These are phyloP conservation scores for Lithobates pipiens DNA, from an alignment of 2,797 vertebrate genomes.

Conservation along the genomic window DNA sequence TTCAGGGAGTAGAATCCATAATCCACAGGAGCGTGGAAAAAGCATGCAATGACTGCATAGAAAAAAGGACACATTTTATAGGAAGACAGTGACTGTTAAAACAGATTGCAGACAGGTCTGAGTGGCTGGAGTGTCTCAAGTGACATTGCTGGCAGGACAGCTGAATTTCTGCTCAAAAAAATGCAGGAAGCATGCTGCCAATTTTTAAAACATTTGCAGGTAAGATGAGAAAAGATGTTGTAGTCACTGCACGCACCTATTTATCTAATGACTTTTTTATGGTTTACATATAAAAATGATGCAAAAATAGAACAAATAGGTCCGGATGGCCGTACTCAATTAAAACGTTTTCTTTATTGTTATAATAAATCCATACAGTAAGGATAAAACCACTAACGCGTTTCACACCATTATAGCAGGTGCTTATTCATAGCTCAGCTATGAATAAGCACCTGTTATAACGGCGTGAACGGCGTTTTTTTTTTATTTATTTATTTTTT, in stretches of 20 bases:
- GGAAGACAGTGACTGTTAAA: too few species aligned
- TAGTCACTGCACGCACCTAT: background rate
- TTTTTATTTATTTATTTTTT: too few species aligned
- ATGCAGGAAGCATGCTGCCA: background rate
- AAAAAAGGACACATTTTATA: background rate
- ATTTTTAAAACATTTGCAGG: background rate
- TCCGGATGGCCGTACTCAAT: too few species aligned
- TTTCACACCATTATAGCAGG: too few species aligned
- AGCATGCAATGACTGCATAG: background rate
- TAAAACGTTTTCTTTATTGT: too few species aligned
- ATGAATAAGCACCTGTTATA: too few species aligned
- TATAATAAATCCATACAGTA: too few species aligned
- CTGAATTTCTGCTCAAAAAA: background rate
- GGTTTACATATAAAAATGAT: background rate
- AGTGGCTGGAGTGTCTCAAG: background rate
- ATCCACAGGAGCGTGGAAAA: background rate
- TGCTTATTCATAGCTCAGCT: too few species aligned
- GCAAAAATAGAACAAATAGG: too few species aligned
- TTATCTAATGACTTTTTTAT: background rate
- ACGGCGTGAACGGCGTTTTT: too few species aligned
- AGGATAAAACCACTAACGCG: too few species aligned
- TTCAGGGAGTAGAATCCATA: background rate
- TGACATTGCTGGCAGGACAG: background rate
- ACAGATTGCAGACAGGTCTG: too few species aligned
- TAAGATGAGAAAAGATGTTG: background rate